Evolutionary conservation across 2,797 vertebrate species (phyloP).

Genomic region (Muscicapa comitata): DNA sequence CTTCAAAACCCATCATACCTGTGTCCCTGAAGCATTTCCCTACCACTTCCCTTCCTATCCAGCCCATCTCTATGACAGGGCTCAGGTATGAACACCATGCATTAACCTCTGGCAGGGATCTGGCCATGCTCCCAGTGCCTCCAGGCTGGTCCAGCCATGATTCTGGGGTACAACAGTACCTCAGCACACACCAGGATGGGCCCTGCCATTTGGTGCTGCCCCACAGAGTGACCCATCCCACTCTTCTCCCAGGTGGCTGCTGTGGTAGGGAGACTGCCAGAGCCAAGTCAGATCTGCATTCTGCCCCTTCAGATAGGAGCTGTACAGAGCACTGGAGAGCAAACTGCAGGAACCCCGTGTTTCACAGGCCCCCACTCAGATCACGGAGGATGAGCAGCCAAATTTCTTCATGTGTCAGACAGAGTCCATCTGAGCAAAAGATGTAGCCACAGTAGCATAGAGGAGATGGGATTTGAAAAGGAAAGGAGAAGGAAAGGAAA

Average conservation of each 20-base stretch:
- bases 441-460: not conserved
- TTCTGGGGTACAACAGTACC: not conserved
- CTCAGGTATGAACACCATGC: not conserved
- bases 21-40: not conserved
- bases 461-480: not conserved
- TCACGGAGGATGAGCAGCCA: not conserved
- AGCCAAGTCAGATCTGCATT: accelerated
- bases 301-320: not conserved
- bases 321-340: not conserved
- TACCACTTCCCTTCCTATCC: not conserved
- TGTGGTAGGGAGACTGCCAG: not conserved
- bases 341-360: not conserved
- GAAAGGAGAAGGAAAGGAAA: not conserved
- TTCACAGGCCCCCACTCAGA: not conserved
- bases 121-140: not conserved
- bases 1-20: not conserved
- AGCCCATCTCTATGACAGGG: not conserved
- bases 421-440: not conserved
- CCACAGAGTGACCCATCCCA: not conserved
- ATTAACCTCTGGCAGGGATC: not conserved
- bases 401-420: not conserved
- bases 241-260: not conserved
- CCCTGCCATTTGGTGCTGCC: not conserved
- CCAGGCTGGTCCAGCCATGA: not conserved
- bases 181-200: not conserved